Base-by-base conservation (phyloP, 2,113 vertebrate species). In the Mionectes macconnelli region DNA sequence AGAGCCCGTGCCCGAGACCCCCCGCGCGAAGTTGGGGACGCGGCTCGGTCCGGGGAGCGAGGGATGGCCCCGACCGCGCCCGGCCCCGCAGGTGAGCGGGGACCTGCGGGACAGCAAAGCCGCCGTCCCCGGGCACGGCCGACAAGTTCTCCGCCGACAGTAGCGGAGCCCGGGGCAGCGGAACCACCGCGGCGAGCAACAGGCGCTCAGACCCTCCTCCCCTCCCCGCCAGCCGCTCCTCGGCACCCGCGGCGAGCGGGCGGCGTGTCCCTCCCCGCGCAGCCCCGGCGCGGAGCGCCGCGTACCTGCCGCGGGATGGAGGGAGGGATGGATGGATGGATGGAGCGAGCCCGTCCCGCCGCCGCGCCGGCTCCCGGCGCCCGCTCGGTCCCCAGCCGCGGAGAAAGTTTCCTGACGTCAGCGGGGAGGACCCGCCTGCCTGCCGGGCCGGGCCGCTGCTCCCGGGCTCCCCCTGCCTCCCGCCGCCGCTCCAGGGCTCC, bases 371-470 rank as follows among this genome's bases (percentile, higher is more conserved):
- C 74, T 45, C 64, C 57, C 79, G 23, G n/a, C 50, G 37, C 37
- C 37, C 73, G 57, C 56, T 77, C 84, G 52, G 35, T 45, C 66
- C 66, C 27, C 90, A 50, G 88, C 86, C 57, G 37, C 75, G 16
- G 49, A 88, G 83, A 96, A 96, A 96, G 96, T 96, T 96, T 96
- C 86, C 83, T 96, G 96, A 96, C 96, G 96, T 96, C 96, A 96
- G 84, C 60, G 33, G 67, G 35, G 23, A 55, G 66, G 47, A 72
- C 77, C 76, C 89, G 83, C 87, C 86, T 23, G 91, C 82, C 82
- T 35, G 72, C 84, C 77, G 80, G 60, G 89, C 89, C 56, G 25
- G 33, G 55, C 74, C 53, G 63, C 74, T 33, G 75, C 90, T 85
- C 91, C 89, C 78, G 86, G 95, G 90, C 93, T 93, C 79, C 91